Evolutionary conservation across 2,113 vertebrate species (phyloP).

Genomic region (Corvus cornix): DNA sequence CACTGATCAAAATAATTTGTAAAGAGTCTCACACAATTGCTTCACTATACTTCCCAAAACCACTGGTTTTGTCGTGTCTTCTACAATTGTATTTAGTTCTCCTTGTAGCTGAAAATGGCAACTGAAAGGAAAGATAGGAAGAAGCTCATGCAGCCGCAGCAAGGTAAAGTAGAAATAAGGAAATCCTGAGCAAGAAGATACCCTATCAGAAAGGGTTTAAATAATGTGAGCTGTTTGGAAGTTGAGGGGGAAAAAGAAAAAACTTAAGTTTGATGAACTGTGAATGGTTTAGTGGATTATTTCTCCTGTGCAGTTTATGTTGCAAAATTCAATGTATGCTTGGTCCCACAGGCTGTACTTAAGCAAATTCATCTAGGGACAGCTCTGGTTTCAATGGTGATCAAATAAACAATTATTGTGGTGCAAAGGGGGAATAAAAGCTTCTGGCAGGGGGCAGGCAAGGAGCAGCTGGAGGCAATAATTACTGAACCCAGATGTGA

Average conservation of each 20-base stretch:
- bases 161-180: not conserved
- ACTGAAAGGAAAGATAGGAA: not conserved
- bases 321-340: not conserved
- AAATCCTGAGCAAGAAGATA: not conserved
- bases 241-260: not conserved
- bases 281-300: not conserved
- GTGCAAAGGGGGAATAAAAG: conserved; percentile 5
- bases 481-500: conserved; percentile 37
- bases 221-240: not conserved
- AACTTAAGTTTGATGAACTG: not conserved
- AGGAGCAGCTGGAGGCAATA: conserved; percentile 48
- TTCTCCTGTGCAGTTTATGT: not conserved
- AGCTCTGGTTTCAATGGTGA: conserved; percentile 8
- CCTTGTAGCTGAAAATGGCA: not conserved
- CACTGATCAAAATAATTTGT: not conserved
- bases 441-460: conserved; percentile 37
- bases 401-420: conserved; percentile 46
- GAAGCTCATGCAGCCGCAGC: not conserved
- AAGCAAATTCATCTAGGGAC: not conserved
- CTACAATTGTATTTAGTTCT: not conserved
- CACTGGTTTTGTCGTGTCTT: not conserved
- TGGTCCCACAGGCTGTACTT: not conserved
- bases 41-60: not conserved
- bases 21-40: not conserved
- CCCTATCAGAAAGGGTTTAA: not conserved